Percentiles rank a stretch among this genome's conserved stretches.
These are phyloP conservation scores for Aphyosemion australe DNA, from an alignment of 2,113 vertebrate species.

Conservation along the genomic window DNA sequence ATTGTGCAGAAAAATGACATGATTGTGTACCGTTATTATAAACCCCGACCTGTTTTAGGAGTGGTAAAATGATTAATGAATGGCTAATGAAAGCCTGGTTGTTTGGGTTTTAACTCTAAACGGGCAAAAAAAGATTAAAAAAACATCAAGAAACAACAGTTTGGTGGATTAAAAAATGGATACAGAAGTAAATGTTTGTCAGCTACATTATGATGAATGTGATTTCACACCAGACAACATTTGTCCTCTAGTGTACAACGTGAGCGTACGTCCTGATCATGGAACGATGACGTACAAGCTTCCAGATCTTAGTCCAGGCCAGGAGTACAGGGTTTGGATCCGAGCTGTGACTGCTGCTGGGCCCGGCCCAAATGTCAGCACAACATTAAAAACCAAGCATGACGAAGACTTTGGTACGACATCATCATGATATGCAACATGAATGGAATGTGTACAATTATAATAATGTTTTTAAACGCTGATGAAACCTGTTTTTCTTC, in stretches of 20 bases:
- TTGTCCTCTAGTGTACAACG: constrained; percentile 49
- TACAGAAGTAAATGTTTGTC: not conserved
- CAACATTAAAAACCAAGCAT: constrained; percentile 41
- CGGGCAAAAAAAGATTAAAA: not conserved
- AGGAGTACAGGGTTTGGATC: constrained; percentile 66
- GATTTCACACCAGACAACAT: not conserved
- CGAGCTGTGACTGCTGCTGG: constrained; percentile 67
- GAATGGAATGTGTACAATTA: not conserved
- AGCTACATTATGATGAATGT: no score
- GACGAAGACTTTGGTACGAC: constrained; percentile 12
- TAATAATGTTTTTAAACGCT: not conserved
- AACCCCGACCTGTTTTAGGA: no score
- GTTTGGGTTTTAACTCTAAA: no score
- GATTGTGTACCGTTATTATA: no score
- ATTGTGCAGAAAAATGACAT: no score
- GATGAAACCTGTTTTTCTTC: not conserved
- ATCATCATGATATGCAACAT: no score
- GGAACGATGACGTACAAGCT: constrained; percentile 16
- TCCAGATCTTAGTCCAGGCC: constrained; percentile 33
- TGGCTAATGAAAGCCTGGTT: no score
- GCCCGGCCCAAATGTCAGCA: constrained; percentile 36
- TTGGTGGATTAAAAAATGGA: no score
- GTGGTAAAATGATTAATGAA: no score
- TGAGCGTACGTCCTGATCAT: constrained; percentile 33
- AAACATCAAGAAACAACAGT: no score